Percentiles rank a stretch among this genome's conserved stretches.
phyloP scores from a whole-genome alignment of 1,140 invertebrate genomes.

The Holotrichia oblita region DNA sequence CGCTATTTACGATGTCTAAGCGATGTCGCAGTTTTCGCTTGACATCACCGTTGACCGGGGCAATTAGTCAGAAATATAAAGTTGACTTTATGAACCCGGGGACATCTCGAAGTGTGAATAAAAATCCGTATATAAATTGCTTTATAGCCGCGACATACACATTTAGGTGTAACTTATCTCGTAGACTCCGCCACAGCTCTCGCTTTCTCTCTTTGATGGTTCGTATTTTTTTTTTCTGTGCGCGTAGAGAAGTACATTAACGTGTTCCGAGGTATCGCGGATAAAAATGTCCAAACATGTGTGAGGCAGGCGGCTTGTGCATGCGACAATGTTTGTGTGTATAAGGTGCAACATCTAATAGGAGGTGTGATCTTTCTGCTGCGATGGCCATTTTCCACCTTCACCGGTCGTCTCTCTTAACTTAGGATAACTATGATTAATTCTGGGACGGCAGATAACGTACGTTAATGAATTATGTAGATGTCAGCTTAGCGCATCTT shows the following conservation, averaged over 20 bases:
- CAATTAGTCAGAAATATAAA: constrained; percentile 39
- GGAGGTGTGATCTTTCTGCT: constrained; percentile 54
- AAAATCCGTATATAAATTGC: constrained; percentile 51
- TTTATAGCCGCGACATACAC: constrained; percentile 50
- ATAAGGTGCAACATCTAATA: no score
- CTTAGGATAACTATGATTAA: constrained; percentile 56
- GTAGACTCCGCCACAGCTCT: constrained; percentile 40
- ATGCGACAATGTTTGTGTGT: no score
- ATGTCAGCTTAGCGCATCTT: constrained; percentile 46
- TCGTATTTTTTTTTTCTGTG: no score
- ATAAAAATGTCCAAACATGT: constrained; percentile 53
- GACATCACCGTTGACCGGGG: no score
- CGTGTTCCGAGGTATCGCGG: constrained; percentile 48
- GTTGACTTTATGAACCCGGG: constrained; percentile 29
- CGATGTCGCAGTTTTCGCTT: no score
- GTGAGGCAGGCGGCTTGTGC: constrained; percentile 42
- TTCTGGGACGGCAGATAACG: constrained; percentile 48
- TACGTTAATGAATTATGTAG: constrained; percentile 51
- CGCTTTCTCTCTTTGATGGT: no score
- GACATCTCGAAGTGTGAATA: constrained; percentile 39
- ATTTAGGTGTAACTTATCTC: constrained; percentile 54
- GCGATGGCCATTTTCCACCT: not conserved
- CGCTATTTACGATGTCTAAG: no score
- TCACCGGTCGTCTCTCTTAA: not conserved
- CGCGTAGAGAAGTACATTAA: constrained; percentile 54